These are phyloP conservation scores for Drosophila mimica DNA, from an alignment of 2,888 invertebrate genomes.

Conservation along the genomic window DNA sequence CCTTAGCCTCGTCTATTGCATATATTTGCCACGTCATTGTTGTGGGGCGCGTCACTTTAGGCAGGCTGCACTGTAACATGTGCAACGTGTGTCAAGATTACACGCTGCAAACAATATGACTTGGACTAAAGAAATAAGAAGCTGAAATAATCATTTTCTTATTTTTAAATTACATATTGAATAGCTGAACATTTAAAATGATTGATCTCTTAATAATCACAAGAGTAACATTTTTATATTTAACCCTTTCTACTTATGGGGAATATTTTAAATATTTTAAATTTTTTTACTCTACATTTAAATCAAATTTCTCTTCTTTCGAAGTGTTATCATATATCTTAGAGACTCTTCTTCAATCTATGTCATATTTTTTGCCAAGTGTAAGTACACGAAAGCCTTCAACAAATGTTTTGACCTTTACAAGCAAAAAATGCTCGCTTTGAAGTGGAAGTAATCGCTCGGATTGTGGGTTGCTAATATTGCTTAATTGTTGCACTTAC, in stretches of 20 bases:
- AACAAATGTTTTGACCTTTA: slow-evolving; percentile 36
- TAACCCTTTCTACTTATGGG: not conserved
- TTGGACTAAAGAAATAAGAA: not conserved
- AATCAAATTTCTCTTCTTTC: not conserved
- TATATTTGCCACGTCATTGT: slow-evolving; percentile 44
- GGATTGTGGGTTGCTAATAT: slow-evolving; percentile 18
- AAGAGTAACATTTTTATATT: not conserved
- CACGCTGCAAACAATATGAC: not conserved
- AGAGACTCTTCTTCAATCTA: not conserved
- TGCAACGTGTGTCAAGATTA: slow-evolving; percentile 1
- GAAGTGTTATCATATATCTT: not conserved
- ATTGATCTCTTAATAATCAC: not conserved
- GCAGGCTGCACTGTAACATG: slow-evolving; percentile 42
- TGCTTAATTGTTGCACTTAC: slow-evolving; percentile 52
- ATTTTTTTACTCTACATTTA: not conserved
- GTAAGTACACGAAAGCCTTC: not conserved
- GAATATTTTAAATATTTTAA: not conserved
- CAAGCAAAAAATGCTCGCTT: not conserved
- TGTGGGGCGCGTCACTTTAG: slow-evolving; percentile 42
- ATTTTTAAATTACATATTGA: not conserved
- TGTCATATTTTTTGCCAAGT: not conserved
- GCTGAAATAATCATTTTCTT: not conserved
- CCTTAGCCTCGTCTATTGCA: slow-evolving; percentile 14
- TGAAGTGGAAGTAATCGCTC: not conserved
- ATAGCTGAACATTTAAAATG: not conserved